These are phyloP conservation scores for Cyclophora albipunctata DNA, from an alignment of 2,888 invertebrate genomes.

Conservation along the genomic window DNA sequence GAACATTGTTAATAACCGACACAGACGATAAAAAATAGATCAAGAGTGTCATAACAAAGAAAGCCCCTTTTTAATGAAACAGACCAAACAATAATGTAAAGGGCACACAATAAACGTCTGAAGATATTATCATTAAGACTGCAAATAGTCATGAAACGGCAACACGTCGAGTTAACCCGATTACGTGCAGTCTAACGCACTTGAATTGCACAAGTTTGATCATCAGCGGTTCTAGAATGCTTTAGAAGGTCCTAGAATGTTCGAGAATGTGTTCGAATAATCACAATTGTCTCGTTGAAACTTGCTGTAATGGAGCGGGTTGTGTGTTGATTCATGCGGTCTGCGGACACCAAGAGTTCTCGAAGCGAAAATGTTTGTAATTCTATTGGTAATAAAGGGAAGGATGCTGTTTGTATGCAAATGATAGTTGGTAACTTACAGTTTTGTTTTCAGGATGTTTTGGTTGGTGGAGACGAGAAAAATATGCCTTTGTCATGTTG, in stretches of 20 bases:
- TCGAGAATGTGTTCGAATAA: not conserved
- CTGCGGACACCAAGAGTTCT: conserved; percentile 18
- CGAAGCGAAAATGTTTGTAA: conserved; percentile 1
- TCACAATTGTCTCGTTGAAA: conserved; percentile 35
- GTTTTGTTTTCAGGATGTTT: too few species aligned
- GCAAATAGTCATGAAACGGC: not conserved
- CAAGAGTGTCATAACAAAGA: too few species aligned
- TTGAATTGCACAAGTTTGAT: conserved; percentile 59
- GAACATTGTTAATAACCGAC: not conserved
- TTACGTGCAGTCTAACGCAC: conserved; percentile 44
- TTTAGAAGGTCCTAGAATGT: conserved; percentile 17
- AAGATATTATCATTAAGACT: too few species aligned
- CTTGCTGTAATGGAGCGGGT: conserved; percentile 37
- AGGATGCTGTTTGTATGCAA: too few species aligned
- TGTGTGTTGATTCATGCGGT: conserved; percentile 42
- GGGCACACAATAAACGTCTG: too few species aligned
- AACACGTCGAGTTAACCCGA: not conserved
- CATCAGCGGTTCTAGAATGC: conserved; percentile 46
- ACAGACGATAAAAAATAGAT: too few species aligned
- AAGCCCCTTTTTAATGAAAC: too few species aligned
- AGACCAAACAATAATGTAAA: too few species aligned
- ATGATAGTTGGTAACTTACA: too few species aligned
- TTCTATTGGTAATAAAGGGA: conserved; percentile 9
- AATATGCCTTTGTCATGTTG: too few species aligned
- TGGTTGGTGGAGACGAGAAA: not conserved